Base-by-base conservation (phyloP, 2,797 vertebrate genomes). In the Protonibea diacanthus region DNA sequence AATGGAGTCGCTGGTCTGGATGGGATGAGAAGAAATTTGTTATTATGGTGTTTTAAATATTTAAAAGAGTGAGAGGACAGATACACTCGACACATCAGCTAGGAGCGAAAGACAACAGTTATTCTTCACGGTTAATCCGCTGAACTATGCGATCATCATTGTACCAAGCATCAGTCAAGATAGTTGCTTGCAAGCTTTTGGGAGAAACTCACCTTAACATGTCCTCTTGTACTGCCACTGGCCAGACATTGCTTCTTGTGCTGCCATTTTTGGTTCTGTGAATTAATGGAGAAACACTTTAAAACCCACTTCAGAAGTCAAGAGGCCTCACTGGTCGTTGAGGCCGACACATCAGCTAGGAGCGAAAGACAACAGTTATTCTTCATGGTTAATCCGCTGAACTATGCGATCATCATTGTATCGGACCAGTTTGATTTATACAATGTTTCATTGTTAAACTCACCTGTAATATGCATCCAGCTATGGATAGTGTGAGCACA, bases 271-370 rank as follows among this genome's bases (percentile, higher is more conserved):
- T 38, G 8, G 7, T 9, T 38, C 33, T 38, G 33, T 9, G 8
- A 9, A 38, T 38, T 38, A 2, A 38, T 0, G 29, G 29, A 38
- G 33, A 38, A 38, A 38, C 2, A 38, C 8, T 2, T 33, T 33
- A 29, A 29, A 38, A 38, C 8, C 0, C 33, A 38, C 33, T 38
- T 9, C 33, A 38, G 33, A 9, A 38, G 8, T 38, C 33, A 38
- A 9, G 33, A 38, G 33, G 33, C 33, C 33, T 38, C 33, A 9
- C 8, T 38, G 2, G 33, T 38, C 33, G 9, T 9, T 38, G 33
- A 23, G 2, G 12, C 25, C 3, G 82, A 96, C 94, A 95, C 95
- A 89, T 97, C 97, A 98, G 97, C 82, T 90, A 97, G 95, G 95
- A 95, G 95, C 94, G 89, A 97, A 97, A 97, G 95, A 96, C 87